A percentile compares a stretch with the other conserved stretches of the same genome.
Evolutionary conservation across 2,113 vertebrate species (phyloP).

Genomic region (Tor tambroides): DNA sequence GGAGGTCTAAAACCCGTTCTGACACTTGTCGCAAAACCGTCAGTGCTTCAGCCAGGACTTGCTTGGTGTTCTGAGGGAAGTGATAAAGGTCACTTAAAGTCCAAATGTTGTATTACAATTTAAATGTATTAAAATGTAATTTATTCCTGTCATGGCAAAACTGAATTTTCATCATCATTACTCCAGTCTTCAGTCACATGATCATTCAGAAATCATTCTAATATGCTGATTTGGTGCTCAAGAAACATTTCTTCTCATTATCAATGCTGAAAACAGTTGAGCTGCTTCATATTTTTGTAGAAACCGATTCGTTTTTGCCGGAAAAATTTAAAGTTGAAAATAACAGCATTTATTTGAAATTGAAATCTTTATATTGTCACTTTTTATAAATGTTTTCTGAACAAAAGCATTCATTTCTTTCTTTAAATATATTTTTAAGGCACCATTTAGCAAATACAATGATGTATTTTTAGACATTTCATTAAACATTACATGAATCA

Average conservation of each 20-base stretch:
- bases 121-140: not conserved
- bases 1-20: constrained; percentile 23
- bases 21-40: constrained; percentile 1
- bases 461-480: not conserved
- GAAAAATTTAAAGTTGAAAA: no score
- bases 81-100: constrained; percentile 15
- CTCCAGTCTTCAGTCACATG: not conserved
- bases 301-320: not conserved
- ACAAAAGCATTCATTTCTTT: not conserved
- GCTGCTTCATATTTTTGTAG: not conserved
- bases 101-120: not conserved
- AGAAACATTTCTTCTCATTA: not conserved
- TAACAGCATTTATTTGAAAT: no score
- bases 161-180: not conserved
- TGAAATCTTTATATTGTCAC: not conserved
- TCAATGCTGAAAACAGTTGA: not conserved
- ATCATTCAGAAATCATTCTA: not conserved
- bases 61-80: not conserved
- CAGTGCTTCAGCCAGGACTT: not conserved
- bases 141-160: not conserved
- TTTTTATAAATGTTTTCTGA: not conserved
- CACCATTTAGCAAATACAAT: not conserved
- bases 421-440: not conserved
- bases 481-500: not conserved
- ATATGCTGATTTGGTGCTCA: not conserved